Evolutionary conservation across 2,797 vertebrate species (phyloP), one percentile per base, ranked within the genome.

Genomic region (Sebastes cheni): DNA sequence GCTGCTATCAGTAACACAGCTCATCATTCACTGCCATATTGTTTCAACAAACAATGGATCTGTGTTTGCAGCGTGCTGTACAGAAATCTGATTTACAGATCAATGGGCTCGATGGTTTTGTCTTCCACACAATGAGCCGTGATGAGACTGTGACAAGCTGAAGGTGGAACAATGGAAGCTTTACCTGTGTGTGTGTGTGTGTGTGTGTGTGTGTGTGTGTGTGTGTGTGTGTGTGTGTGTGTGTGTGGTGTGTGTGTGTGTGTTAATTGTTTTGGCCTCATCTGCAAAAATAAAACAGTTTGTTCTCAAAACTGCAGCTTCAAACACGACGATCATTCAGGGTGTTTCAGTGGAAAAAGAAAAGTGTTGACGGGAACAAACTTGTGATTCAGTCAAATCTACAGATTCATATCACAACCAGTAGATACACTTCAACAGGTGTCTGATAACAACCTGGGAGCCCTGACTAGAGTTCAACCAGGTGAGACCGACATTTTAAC

Each of bases 1-100:
- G 89, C 84, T 81, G 89, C 88, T 85, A 90, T 90, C 89, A 79
- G 79, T 84, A 85, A 84, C 89, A 81, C 86, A 54, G 84, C 88
- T 86, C 93, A 91, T 94, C 90, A 82, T 90, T 92, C 90, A 89
- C 83, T 81, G 88, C 58, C 91, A 88, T 60, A 88, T 92, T 92
- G 89, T 92, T 81, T 82, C 77, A 20, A 70, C 86, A 79, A 86
- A 93, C 91, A 94, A 92, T 89, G 87, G 78, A 84, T 79, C 30
- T 73, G 78, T 87, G 89, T 91, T 86, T 42, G 79, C 72, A 30
- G 75, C 59, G 29, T 55, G 79, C 75, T 1, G 25, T 52, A 81
- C 86, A 86, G 60, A 81, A 90, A 90, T 91, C 89, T 88, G 86
- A 89, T 90, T 89, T 69, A 64, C 66, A 50, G 80, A 92, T 93